Percentiles rank a stretch among this genome's conserved stretches.
These are phyloP conservation scores for Rapana venosa DNA, from an alignment of 2,888 invertebrate species.

Conservation along the genomic window DNA sequence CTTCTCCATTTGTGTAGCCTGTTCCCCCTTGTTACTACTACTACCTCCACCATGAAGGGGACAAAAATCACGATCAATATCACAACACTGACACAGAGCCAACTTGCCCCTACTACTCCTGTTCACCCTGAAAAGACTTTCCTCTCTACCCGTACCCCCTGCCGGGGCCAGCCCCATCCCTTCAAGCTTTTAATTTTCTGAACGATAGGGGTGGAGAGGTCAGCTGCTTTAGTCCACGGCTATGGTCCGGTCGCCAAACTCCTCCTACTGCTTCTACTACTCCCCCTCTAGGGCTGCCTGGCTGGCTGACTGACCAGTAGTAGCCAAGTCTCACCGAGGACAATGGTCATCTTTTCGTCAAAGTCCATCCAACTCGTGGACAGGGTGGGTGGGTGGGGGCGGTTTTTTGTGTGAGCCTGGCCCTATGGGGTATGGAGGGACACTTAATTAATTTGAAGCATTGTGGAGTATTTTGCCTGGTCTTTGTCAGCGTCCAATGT, in stretches of 20 bases:
- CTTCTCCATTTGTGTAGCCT: neutral
- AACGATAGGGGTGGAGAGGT: slow-evolving; percentile 28
- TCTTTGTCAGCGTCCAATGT: neutral
- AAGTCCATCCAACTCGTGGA: neutral
- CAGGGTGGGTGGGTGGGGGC: neutral
- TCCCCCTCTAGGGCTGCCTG: neutral
- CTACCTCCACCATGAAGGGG: neutral
- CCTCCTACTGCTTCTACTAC: neutral
- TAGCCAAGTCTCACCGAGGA: neutral
- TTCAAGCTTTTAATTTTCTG: slow-evolving; percentile 36
- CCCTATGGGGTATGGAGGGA: slow-evolving; percentile 16
- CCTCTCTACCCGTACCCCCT: neutral
- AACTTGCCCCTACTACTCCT: neutral
- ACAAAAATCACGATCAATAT: slow-evolving; percentile 35
- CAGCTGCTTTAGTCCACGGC: slow-evolving; percentile 17
- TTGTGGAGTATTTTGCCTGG: slow-evolving; percentile 35
- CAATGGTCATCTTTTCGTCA: slow-evolving; percentile 15
- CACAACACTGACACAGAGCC: slow-evolving; percentile 35
- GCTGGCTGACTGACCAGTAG: neutral
- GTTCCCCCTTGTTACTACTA: neutral
- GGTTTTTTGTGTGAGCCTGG: neutral
- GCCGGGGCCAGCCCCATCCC: neutral
- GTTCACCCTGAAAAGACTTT: slow-evolving; percentile 18
- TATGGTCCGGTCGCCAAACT: neutral
- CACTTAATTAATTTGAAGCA: slow-evolving; percentile 46